Base-by-base conservation (phyloP, 1,140 invertebrate genomes). In the Archivesica marissinica region DNA sequence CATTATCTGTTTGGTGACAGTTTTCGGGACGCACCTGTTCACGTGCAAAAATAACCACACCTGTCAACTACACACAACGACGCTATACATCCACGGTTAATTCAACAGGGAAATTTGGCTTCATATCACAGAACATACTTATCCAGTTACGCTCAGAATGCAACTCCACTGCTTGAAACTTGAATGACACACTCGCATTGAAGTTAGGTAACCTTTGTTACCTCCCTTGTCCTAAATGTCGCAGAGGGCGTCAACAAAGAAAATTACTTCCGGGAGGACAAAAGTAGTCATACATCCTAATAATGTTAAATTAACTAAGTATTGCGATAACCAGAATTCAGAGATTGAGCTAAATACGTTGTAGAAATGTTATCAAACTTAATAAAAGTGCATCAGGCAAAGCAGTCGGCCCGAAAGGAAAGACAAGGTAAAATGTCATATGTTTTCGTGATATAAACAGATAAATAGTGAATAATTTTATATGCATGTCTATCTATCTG, bases 381-480 rank as follows among this genome's bases (percentile, higher is more conserved):
- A 92, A 95, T 98, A 9, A 98, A 98, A 94, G 97, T 98, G 86
- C 97, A 99, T 92, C 97, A 98, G 91, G 94, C 94, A 15, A 96
- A 96, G 91, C 97, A 98, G 94, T 94, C 95, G 28, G 94, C 94
- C 7, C 95, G 96, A 81, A 97, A 97, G 94, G 97, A 98, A 94
- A 95, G 96, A 86, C 97, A 98, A 96, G 97, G 97, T 97, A 95
- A 89, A 25, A 35, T 81, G 77, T 50, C 39, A 79, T 41, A 20
- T 50, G n/a, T 79, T 79, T 79, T 64, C 77, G 77, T 61, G 77
- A 50, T 25, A n/a, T n/a, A n/a, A n/a, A n/a, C n/a, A n/a, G n/a
- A n/a, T n/a, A n/a, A n/a, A n/a, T n/a, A n/a, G n/a, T n/a, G n/a
- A n/a, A n/a, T n/a, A n/a, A n/a, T n/a, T n/a, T n/a, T n/a, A n/a